Conservation (phyloP, 2,113 vertebrate genomes). For the Picathartes gymnocephalus region DNA sequence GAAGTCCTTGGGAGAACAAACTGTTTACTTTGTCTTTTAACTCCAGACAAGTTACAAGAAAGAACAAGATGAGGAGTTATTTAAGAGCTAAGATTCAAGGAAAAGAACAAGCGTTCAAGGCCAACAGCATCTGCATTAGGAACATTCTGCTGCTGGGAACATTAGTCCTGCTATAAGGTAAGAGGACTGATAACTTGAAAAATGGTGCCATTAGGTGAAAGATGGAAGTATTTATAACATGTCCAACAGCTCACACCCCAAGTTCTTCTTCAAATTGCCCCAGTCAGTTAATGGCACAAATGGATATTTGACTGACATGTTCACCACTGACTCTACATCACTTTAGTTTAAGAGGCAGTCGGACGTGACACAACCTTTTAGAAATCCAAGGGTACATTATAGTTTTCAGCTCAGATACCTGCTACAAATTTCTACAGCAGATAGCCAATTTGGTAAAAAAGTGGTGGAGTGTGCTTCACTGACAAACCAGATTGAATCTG, state of each 20-base stretch:
- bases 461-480: conserved; percentile 26
- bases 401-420: conserved; percentile 41
- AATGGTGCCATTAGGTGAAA: background rate
- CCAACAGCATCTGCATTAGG: background rate
- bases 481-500: conserved; percentile 36
- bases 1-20: background rate
- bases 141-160: background rate
- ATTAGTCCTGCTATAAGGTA: background rate
- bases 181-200: background rate
- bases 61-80: background rate
- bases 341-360: conserved; percentile 16
- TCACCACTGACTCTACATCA: background rate
- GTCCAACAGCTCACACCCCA: background rate
- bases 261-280: conserved; percentile 4
- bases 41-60: background rate
- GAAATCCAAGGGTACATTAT: conserved; percentile 27
- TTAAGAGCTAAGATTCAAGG: background rate
- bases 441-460: conserved; percentile 32
- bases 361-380: background rate
- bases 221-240: background rate
- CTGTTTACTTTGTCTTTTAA: background rate
- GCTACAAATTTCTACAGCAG: conserved; percentile 21
- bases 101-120: background rate
- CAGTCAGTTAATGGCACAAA: conserved; percentile 6
- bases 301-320: conserved; percentile 8